Evolutionary conservation across 1,140 invertebrate species (phyloP).

Genomic region (Papilio polytes): DNA sequence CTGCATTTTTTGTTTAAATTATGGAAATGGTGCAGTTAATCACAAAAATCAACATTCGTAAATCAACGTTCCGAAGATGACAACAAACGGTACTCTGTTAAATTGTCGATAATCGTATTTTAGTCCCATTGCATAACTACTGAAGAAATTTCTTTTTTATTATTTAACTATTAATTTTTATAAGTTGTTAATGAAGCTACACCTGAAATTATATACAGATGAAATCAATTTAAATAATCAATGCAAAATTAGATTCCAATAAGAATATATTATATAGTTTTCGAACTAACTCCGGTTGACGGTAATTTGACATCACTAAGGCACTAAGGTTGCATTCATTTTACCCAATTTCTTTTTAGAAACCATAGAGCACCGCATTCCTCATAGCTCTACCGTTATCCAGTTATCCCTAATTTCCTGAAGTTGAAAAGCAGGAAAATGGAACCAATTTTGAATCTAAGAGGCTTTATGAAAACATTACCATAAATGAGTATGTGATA

Average conservation of each 20-base stretch:
- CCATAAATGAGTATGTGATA: no score
- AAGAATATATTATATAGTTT: not conserved
- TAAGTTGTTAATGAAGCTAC: not conserved
- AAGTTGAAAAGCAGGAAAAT: no score
- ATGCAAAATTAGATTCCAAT: not conserved
- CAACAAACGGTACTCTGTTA: conserved; percentile 31
- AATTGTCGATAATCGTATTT: conserved; percentile 11
- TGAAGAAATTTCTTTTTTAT: conserved; percentile 37
- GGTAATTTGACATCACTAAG: not conserved
- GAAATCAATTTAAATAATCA: not conserved
- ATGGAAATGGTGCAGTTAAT: conserved; percentile 54
- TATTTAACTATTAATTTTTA: conserved; percentile 21
- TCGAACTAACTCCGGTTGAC: conserved; percentile 22
- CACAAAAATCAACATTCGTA: conserved; percentile 73
- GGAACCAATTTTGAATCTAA: no score
- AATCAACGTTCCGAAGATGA: conserved; percentile 61
- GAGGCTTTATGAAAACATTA: no score
- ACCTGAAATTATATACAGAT: not conserved
- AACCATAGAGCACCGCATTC: not conserved
- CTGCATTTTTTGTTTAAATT: conserved; percentile 66
- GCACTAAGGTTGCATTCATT: not conserved
- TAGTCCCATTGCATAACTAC: conserved; percentile 3
- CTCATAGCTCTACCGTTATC: no score
- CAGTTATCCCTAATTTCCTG: no score
- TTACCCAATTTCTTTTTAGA: not conserved